Evolutionary conservation across 2,113 vertebrate genomes (phyloP).

Genomic region (Cygnus atratus): DNA sequence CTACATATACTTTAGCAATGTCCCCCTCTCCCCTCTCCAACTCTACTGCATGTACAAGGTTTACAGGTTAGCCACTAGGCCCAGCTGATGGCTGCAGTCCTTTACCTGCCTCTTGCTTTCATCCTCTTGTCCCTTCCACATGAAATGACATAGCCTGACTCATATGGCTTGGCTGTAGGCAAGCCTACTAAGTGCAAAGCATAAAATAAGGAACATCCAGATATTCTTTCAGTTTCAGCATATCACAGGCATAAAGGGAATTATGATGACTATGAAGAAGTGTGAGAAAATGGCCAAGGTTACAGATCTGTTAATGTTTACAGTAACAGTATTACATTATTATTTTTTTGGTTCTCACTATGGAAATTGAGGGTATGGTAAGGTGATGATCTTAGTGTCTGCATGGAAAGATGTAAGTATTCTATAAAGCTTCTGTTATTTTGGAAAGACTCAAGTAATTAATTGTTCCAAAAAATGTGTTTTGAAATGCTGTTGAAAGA

Average conservation of each 20-base stretch:
- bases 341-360: background rate
- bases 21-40: background rate
- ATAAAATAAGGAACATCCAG: background rate
- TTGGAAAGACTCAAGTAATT: background rate
- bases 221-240: background rate
- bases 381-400: background rate
- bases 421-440: background rate
- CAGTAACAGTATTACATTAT: background rate
- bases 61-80: background rate
- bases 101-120: background rate
- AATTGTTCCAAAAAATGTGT: background rate
- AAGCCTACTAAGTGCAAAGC: background rate
- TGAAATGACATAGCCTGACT: background rate
- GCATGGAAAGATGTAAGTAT: background rate
- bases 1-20: background rate
- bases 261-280: background rate
- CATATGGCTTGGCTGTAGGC: background rate
- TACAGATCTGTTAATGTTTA: background rate
- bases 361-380: background rate
- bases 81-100: background rate
- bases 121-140: background rate
- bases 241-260: background rate
- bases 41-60: background rate
- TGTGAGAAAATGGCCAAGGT: background rate
- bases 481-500: slow-evolving; percentile 14